Percentiles rank a stretch among this genome's conserved stretches.
Conservation (phyloP, 2,113 vertebrate genomes). For the Eurystomus gularis region DNA sequence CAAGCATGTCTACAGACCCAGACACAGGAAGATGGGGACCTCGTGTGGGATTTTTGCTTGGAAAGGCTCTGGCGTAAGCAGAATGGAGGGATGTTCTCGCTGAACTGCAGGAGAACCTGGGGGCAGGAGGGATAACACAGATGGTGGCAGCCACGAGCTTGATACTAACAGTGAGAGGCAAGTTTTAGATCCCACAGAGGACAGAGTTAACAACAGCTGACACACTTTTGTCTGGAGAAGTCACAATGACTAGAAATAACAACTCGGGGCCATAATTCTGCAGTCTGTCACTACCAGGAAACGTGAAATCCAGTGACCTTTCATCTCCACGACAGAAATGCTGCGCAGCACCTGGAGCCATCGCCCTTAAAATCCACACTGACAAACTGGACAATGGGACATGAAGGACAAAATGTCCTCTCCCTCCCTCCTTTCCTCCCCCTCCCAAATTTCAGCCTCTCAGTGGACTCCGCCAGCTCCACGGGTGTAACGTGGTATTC, state of each 20-base stretch:
- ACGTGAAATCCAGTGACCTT: conserved; percentile 56
- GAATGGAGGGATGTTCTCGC: neutral
- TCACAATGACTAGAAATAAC: conserved; percentile 19
- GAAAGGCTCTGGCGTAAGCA: neutral
- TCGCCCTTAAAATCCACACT: neutral
- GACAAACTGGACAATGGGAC: neutral
- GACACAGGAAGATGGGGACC: neutral
- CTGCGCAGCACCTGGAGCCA: conserved; percentile 22
- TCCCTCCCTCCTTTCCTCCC: neutral
- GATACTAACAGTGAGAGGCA: neutral
- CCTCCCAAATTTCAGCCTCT: neutral
- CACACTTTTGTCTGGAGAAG: conserved; percentile 45
- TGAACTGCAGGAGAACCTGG: neutral
- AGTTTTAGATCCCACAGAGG: neutral
- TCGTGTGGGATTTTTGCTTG: fast-evolving
- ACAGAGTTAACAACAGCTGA: conserved; percentile 43
- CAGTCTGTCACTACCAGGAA: conserved; percentile 54
- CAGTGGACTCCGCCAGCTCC: neutral
- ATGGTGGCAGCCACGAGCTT: neutral
- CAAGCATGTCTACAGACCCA: neutral
- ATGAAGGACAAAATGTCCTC: neutral
- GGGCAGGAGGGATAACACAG: neutral
- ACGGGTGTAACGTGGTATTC: fast-evolving
- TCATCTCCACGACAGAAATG: conserved; percentile 37
- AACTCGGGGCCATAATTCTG: conserved; percentile 40